These are phyloP conservation scores for Poeciliopsis infans DNA, from an alignment of 2,797 vertebrate genomes.

Conservation along the genomic window DNA sequence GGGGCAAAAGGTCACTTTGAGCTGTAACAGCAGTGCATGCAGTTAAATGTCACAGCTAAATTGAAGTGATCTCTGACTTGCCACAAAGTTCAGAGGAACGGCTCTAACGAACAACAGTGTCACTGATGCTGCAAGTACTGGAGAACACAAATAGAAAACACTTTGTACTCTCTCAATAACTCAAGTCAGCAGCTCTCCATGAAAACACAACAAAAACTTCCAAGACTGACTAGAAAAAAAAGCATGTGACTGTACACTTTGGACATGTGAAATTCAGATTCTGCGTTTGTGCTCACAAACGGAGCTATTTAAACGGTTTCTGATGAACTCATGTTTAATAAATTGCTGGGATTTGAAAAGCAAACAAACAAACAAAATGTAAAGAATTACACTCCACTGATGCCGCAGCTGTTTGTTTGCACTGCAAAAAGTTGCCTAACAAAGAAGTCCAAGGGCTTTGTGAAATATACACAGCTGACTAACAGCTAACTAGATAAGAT, in stretches of 20 bases:
- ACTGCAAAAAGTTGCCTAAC: neutral
- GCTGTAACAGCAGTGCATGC: constrained; percentile 7
- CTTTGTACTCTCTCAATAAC: neutral
- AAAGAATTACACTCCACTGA: neutral
- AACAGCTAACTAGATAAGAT: neutral
- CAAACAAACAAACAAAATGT: neutral
- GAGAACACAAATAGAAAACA: neutral
- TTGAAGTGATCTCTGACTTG: constrained; percentile 26
- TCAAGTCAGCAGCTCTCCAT: neutral
- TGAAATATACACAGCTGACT: neutral
- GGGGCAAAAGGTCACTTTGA: constrained; percentile 19
- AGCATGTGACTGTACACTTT: neutral
- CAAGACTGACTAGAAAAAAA: neutral
- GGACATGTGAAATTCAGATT: neutral
- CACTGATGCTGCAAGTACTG: neutral
- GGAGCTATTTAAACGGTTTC: neutral
- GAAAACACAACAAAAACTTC: neutral
- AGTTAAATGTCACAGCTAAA: constrained; percentile 51
- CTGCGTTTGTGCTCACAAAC: neutral
- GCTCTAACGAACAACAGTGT: constrained; percentile 21
- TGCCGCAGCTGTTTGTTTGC: neutral
- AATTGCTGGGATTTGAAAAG: neutral
- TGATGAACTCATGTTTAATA: neutral
- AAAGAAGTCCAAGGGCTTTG: neutral
- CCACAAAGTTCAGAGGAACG: constrained; percentile 29